phyloP scores from a whole-genome alignment of 2,888 invertebrate genomes.

The Cantharis lateralis region DNA sequence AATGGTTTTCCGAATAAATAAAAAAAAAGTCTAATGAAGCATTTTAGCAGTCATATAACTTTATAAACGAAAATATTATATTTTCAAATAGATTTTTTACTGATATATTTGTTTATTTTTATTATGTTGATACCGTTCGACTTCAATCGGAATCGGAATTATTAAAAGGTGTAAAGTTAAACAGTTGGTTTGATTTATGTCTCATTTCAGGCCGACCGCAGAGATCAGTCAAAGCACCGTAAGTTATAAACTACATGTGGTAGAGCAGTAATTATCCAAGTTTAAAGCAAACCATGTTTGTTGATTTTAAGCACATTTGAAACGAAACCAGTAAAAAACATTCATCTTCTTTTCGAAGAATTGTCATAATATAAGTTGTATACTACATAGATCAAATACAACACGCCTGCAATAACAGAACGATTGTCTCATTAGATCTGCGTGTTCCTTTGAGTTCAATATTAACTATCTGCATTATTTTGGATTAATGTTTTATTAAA shows the following conservation, averaged over 20 bases:
- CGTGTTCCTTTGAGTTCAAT: constrained; percentile 44
- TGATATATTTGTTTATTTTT: neutral
- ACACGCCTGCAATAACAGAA: constrained; percentile 55
- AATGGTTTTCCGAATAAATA: no score
- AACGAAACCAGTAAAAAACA: constrained; percentile 46
- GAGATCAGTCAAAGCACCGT: constrained; percentile 41
- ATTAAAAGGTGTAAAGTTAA: constrained; percentile 32
- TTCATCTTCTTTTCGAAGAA: constrained; percentile 35
- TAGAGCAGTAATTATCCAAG: constrained; percentile 36
- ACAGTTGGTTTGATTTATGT: constrained; percentile 37
- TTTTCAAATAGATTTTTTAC: neutral
- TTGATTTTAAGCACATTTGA: constrained; percentile 52
- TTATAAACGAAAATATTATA: neutral
- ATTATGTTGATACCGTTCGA: neutral
- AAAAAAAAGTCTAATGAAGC: neutral
- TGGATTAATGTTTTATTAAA: neutral
- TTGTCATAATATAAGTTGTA: constrained; percentile 43
- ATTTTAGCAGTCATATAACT: neutral
- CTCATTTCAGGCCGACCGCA: constrained; percentile 37
- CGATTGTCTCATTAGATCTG: constrained; percentile 54
- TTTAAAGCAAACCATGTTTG: constrained; percentile 47
- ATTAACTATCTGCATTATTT: neutral
- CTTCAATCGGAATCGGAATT: constrained; percentile 29
- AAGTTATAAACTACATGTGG: constrained; percentile 50
- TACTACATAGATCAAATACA: constrained; percentile 51